Conservation (phyloP, 2,797 vertebrate species). For the Anisognathus igniventris region DNA sequence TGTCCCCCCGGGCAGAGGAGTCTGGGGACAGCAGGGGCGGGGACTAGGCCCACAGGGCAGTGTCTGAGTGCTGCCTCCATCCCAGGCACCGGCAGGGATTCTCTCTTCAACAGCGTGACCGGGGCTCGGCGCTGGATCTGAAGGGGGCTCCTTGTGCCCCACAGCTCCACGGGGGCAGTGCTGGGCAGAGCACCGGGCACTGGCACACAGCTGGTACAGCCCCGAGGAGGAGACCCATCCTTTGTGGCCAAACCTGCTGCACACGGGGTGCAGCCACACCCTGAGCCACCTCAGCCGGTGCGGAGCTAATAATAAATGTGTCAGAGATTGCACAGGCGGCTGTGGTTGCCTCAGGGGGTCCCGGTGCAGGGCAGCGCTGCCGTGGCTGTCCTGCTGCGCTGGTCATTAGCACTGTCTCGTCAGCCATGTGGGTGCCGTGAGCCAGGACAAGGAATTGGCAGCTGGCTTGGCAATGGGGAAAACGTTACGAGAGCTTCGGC, state of each 20-base stretch:
- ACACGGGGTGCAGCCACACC: not conserved
- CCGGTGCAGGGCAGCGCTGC: accelerated
- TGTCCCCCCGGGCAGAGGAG: not conserved
- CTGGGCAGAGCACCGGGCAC: accelerated
- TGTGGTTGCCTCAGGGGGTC: accelerated
- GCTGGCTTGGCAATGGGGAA: accelerated
- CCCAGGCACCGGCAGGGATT: constrained; percentile 63
- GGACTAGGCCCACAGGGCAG: accelerated
- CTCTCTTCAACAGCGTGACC: constrained; percentile 39
- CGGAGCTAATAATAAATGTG: not conserved
- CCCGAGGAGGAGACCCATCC: not conserved
- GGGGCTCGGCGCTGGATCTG: constrained; percentile 63
- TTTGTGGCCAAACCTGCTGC: not conserved
- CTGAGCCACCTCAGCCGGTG: accelerated
- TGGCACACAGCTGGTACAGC: accelerated
- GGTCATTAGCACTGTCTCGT: not conserved
- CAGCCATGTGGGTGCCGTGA: not conserved
- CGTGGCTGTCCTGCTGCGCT: not conserved
- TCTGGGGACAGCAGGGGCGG: not conserved
- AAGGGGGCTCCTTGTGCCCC: not conserved
- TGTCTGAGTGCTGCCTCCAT: not conserved
- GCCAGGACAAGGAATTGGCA: not conserved
- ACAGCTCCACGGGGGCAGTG: accelerated
- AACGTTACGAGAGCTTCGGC: accelerated
- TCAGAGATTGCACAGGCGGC: not conserved